Base-by-base conservation (phyloP, 2,113 vertebrate genomes). In the Mixornis gularis region DNA sequence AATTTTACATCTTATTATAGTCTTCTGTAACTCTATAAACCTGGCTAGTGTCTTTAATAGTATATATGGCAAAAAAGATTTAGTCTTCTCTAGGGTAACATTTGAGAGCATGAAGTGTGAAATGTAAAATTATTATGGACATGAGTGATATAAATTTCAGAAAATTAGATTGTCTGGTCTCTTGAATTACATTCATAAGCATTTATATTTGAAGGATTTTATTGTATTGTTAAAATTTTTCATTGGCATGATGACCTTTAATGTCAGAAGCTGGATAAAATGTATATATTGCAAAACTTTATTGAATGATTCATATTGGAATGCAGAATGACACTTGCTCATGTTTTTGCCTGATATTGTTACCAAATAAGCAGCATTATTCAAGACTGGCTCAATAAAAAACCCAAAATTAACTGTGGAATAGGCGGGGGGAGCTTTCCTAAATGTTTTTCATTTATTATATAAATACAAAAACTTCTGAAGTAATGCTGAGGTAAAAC, bases 71-170 rank as follows among this genome's bases (percentile, higher is more conserved):
- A 93, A 96, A 92, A 92, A 95, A 69, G 69, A 90, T 84, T 94
- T 93, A 93, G 58, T 95, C 91, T 96, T 94, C 93, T 96, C 92
- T 97, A 95, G 87, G 87, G 90, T 92, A 94, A 93, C 41, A n/a
- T 97, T 96, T 96, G 97, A 95, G 95, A 97, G 97, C 98, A 98
- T 98, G 98, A 96, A 95, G 80, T 95, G 64, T 95, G 92, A 92
- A 97, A 96, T 97, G 94, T 97, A 82, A 93, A 96, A 95, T 95
- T 58, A 58, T 80, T 92, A 85, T 90, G 81, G 90, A 95, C 34
- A 82, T 82, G 95, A 97, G 84, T 96, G 78, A 96, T 94, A 89
- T 32, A 92, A 93, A 95, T 95, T 95, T 96, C 87, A 87, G 89
- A 93, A 82, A 97, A 90, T 94, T 91, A 92, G 96, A 94, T 81